A percentile compares a stretch with the other conserved stretches of the same genome.
phyloP scores from a whole-genome alignment of 2,113 vertebrate genomes.

The Oryzias curvinotus region DNA sequence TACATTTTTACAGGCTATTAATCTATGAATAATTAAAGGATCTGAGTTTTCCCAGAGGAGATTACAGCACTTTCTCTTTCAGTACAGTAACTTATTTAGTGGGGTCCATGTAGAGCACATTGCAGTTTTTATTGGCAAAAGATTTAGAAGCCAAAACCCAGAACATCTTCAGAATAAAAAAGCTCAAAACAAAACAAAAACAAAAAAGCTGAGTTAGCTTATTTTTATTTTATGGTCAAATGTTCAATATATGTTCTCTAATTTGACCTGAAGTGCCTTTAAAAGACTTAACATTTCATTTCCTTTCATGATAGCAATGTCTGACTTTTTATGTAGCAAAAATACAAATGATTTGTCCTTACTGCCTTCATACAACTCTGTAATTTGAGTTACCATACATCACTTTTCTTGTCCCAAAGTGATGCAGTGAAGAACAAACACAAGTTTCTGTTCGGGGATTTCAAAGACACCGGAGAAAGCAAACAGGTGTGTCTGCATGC shows the following conservation, averaged over 20 bases:
- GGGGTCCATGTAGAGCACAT: constrained; percentile 25
- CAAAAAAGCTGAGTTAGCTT: constrained; percentile 19
- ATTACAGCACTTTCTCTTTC: constrained; percentile 65
- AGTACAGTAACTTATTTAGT: constrained; percentile 61
- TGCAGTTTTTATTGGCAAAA: constrained; percentile 44
- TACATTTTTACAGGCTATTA: constrained; percentile 73
- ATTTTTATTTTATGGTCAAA: background rate
- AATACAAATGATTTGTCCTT: constrained; percentile 36
- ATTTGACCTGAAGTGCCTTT: constrained; percentile 36
- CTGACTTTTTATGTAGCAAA: constrained; percentile 8
- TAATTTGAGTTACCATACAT: background rate
- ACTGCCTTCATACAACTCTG: constrained; percentile 5
- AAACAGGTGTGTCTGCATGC: constrained; percentile 46
- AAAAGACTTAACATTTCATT: constrained; percentile 8
- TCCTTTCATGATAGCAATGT: background rate
- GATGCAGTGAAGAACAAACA: constrained; percentile 44
- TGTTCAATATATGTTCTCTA: constrained; percentile 5
- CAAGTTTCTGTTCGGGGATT: constrained; percentile 34
- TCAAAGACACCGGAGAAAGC: constrained; percentile 28
- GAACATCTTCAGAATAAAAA: constrained; percentile 47
- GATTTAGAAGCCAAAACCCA: constrained; percentile 20
- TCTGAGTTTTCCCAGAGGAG: constrained; percentile 58
- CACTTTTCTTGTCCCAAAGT: constrained; percentile 28
- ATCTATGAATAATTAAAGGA: constrained; percentile 74
- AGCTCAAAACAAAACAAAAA: constrained; percentile 43